Conservation (phyloP, 2,888 invertebrate genomes). For the Limnephilus marmoratus region DNA sequence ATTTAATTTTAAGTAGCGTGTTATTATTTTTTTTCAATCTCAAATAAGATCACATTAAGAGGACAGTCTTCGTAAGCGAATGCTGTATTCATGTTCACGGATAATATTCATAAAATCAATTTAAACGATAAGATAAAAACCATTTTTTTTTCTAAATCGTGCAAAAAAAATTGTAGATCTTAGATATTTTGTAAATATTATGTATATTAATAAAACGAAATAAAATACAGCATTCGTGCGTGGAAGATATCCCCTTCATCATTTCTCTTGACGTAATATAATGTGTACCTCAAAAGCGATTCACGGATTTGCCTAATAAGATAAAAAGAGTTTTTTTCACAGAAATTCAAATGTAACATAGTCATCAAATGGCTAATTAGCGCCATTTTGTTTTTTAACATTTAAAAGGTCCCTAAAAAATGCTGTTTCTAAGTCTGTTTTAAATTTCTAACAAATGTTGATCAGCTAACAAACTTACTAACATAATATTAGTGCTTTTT, state of each 20-base stretch:
- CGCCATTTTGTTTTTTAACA: too few relatives aligned
- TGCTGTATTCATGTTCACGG: neutral
- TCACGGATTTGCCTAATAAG: conserved; percentile 38
- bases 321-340: neutral
- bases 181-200: neutral
- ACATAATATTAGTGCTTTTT: too few relatives aligned
- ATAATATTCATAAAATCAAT: neutral
- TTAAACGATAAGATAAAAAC: neutral
- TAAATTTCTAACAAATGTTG: too few relatives aligned
- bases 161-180: neutral
- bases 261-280: neutral
- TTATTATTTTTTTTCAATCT: neutral
- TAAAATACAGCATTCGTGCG: neutral
- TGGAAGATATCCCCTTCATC: neutral
- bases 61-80: neutral
- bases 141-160: neutral
- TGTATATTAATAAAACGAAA: neutral
- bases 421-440: too few relatives aligned
- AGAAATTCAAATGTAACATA: too few relatives aligned
- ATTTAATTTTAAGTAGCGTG: neutral
- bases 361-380: too few relatives aligned
- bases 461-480: too few relatives aligned
- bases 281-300: conserved; percentile 14
- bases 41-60: neutral
- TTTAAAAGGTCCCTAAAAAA: too few relatives aligned